Conservation (phyloP, 2,888 invertebrate genomes). For the Adelognathus sp. region DNA sequence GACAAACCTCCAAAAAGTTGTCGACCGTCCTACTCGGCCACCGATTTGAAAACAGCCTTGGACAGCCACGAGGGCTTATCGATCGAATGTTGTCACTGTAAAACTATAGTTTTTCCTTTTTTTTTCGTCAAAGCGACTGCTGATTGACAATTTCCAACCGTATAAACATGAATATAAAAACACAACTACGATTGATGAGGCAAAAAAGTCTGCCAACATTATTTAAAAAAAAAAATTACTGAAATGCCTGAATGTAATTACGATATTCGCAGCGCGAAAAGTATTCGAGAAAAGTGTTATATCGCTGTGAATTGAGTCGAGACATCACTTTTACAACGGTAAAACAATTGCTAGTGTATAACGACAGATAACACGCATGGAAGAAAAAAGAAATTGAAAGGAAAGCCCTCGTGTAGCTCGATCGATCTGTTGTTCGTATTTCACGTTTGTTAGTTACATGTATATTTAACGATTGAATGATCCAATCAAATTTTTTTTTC, state of each 20-base stretch:
- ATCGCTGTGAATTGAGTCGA: constrained; percentile 18
- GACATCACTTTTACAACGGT: constrained; percentile 23
- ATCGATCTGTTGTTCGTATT: constrained; percentile 48
- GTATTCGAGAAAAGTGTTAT: constrained; percentile 43
- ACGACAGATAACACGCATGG: neutral
- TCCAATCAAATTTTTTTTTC: constrained; percentile 15
- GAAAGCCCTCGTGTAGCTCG: constrained; percentile 2
- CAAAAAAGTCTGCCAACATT: constrained; percentile 15
- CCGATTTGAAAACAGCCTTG: constrained; percentile 23
- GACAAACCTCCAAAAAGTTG: constrained; percentile 33
- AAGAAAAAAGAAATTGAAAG: neutral
- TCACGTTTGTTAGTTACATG: constrained; percentile 57
- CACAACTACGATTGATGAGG: constrained; percentile 1
- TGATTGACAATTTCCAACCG: constrained; percentile 27
- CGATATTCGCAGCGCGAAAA: constrained; percentile 59
- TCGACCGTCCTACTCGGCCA: constrained; percentile 37
- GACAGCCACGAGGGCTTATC: constrained; percentile 34
- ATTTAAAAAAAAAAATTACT: constrained; percentile 41
- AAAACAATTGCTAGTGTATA: constrained; percentile 1
- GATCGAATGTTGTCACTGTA: constrained; percentile 24
- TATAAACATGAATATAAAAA: neutral
- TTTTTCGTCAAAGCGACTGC: constrained; percentile 29
- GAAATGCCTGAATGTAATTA: constrained; percentile 53
- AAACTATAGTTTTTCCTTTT: constrained; percentile 22
- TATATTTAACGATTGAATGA: constrained; percentile 62